Conservation (phyloP, 2,113 vertebrate species). For the Felis chaus region DNA sequence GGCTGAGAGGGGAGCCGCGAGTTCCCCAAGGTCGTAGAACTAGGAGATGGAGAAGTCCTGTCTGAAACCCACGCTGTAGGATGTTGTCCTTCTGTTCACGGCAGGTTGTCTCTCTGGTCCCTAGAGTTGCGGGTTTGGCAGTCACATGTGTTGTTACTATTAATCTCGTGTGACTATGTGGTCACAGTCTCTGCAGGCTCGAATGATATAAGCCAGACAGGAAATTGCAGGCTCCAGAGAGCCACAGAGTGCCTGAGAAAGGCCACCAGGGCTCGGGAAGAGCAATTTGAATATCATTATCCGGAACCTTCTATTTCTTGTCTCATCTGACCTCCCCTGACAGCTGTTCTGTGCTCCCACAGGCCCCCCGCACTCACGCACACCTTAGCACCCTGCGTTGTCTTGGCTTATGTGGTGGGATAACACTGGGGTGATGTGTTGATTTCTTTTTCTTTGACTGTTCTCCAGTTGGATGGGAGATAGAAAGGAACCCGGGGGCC, state of each 20-base stretch:
- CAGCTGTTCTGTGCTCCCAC: background rate
- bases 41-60: background rate
- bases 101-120: background rate
- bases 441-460: no score
- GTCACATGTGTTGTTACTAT: background rate
- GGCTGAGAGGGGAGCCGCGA: background rate
- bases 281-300: background rate
- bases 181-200: background rate
- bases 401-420: background rate
- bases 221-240: background rate
- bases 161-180: background rate
- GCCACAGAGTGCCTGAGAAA: background rate
- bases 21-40: background rate
- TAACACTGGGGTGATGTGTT: fast-evolving
- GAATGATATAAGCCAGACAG: background rate
- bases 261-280: background rate
- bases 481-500: background rate
- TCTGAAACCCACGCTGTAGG: no score
- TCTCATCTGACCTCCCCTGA: background rate
- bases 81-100: no score
- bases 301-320: background rate
- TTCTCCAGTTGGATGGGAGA: no score
- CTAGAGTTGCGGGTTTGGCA: background rate
- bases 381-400: background rate
- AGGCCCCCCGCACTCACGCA: fast-evolving